These are phyloP conservation scores for Linyphia triangularis DNA, from an alignment of 2,888 invertebrate genomes.

Conservation along the genomic window DNA sequence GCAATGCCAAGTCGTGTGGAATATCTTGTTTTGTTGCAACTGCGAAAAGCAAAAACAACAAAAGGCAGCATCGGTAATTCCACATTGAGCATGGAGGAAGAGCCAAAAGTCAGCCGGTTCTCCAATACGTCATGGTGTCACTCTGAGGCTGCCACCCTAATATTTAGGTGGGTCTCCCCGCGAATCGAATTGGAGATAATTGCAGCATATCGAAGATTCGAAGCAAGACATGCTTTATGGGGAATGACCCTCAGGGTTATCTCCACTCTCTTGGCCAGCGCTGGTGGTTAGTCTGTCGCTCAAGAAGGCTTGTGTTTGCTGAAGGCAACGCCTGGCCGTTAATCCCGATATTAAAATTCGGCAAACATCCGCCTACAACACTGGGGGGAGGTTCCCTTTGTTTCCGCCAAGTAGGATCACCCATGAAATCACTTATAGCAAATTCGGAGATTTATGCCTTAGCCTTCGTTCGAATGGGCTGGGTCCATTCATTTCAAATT, in stretches of 20 bases:
- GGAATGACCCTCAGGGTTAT: conserved; percentile 63
- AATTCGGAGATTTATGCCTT: background rate
- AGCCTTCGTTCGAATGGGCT: background rate
- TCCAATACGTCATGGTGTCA: conserved; percentile 66
- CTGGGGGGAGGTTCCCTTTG: background rate
- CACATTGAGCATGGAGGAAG: background rate
- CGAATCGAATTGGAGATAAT: conserved; percentile 71
- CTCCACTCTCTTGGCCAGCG: conserved; percentile 29
- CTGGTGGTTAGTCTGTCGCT: conserved; percentile 20
- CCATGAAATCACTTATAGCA: background rate
- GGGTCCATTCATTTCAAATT: conserved; percentile 3
- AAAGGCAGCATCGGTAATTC: background rate
- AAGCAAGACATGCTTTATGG: conserved; percentile 67
- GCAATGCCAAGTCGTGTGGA: no score
- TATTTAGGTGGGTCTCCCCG: conserved; percentile 67
- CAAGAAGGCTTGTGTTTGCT: conserved; percentile 47
- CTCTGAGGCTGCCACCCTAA: conserved; percentile 53
- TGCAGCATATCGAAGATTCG: conserved; percentile 61
- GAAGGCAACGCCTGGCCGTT: conserved; percentile 48
- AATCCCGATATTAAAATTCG: conserved; percentile 33
- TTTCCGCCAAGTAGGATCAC: background rate
- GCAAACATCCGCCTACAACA: conserved; percentile 35
- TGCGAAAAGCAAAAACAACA: no score
- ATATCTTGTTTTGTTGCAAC: no score
- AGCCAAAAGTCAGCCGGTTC: conserved; percentile 66